Conservation (phyloP, 2,797 vertebrate species). For the Micropoecilia bifurca region DNA sequence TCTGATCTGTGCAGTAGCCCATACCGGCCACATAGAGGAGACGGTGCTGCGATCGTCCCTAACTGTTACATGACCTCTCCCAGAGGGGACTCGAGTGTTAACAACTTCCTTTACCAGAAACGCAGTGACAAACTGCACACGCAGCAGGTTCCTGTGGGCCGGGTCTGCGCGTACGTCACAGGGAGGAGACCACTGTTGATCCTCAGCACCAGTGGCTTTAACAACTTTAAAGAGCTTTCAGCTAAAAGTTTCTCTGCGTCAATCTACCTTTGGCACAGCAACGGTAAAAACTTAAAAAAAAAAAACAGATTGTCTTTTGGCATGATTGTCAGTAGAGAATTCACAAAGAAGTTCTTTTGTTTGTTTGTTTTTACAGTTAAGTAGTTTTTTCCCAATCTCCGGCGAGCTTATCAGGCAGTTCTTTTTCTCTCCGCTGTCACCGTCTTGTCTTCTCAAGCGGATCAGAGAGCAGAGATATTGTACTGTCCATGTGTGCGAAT, state of each 20-base stretch:
- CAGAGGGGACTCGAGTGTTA: slow-evolving; percentile 32
- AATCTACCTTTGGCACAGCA: slow-evolving; percentile 34
- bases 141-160: slow-evolving; percentile 48
- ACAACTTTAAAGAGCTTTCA: slow-evolving; percentile 16
- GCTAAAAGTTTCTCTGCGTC: slow-evolving; percentile 15
- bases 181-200: slow-evolving; percentile 28
- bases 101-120: slow-evolving; percentile 51
- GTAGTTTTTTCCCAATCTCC: slow-evolving; percentile 30
- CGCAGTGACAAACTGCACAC: slow-evolving; percentile 42
- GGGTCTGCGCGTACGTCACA: slow-evolving; percentile 48
- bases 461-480: slow-evolving; percentile 32
- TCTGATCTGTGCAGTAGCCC: slow-evolving; percentile 42
- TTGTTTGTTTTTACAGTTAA: slow-evolving; percentile 36
- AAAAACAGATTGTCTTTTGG: slow-evolving; percentile 67
- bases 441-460: slow-evolving; percentile 33
- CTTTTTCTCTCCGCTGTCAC: neutral
- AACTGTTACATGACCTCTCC: slow-evolving; percentile 28
- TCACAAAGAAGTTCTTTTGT: slow-evolving; percentile 32
- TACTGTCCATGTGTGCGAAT: slow-evolving; percentile 43
- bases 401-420: slow-evolving; percentile 31
- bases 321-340: slow-evolving; percentile 69
- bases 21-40: slow-evolving; percentile 58
- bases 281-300: slow-evolving; percentile 20
- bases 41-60: slow-evolving; percentile 30
- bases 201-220: slow-evolving; percentile 23